phyloP scores from a whole-genome alignment of 2,797 vertebrate species.

The Urosaurus nigricauda region DNA sequence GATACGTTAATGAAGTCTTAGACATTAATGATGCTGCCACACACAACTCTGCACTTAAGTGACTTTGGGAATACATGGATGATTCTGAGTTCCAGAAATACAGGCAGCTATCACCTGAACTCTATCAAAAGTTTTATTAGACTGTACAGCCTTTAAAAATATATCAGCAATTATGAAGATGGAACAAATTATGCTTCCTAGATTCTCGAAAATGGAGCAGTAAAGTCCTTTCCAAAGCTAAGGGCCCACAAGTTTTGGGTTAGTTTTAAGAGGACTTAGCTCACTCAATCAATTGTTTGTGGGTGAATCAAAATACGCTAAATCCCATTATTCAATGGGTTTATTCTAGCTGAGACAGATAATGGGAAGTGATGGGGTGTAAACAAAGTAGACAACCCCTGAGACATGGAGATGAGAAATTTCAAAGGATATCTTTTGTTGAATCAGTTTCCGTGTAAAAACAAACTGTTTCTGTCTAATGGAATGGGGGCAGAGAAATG shows the following conservation, averaged over 20 bases:
- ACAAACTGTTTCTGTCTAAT: not conserved
- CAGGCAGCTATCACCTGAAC: not conserved
- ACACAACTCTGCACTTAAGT: conserved; percentile 6
- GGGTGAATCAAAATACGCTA: no score
- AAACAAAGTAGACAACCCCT: not conserved
- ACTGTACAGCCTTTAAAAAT: not conserved
- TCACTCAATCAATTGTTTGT: no score
- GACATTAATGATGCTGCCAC: not conserved
- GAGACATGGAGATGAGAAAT: no score
- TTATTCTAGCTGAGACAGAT: not conserved
- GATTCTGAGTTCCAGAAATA: not conserved
- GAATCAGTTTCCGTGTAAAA: no score
- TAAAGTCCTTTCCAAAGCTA: not conserved
- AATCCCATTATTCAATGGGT: no score
- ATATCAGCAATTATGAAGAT: not conserved
- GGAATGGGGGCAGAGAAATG: no score
- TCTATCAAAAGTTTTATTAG: conserved; percentile 10
- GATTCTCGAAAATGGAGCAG: not conserved
- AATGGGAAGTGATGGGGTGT: no score
- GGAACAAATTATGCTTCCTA: not conserved
- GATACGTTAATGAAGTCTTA: conserved; percentile 15
- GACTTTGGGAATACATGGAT: not conserved
- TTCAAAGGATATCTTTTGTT: not conserved
- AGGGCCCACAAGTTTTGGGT: no score
- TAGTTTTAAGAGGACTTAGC: no score